Evolutionary conservation across 2,888 invertebrate species (phyloP), one percentile per base, ranked within the genome.

Genomic region (Polietes domitor): DNA sequence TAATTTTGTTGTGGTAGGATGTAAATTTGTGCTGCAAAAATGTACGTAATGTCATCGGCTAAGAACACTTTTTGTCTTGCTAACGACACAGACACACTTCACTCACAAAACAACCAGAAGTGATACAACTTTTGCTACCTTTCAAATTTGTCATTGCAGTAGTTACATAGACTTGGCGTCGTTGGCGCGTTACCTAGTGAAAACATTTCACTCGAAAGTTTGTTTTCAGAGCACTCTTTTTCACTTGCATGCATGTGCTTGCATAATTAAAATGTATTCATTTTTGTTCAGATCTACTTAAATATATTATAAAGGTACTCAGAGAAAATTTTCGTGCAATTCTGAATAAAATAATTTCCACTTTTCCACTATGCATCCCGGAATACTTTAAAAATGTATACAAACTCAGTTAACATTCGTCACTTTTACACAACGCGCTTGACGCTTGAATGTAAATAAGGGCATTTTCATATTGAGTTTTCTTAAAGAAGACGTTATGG

Each of bases 161-260:
- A 3, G 32, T 7, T 7, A 32, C 32, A 32, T n/a, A n/a, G n/a
- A n/a, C n/a, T n/a, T n/a, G n/a, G n/a, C n/a, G n/a, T 32, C 37
- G 4, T 37, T 9, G n/a, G n/a, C 47, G n/a, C 47, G 17, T 61
- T 61, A 61, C 28, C 61, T 61, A 28, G 61, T 28, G 61, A 61
- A 28, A 28, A 61, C n/a, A n/a, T 61, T 17, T 61, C 32, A 61
- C n/a, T n/a, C 28, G n/a, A 9, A 61, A 65, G 37, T 65, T 65
- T 17, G 17, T 32, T 32, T 63, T 17, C 32, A 41, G 7, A 19
- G 5, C 17, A 41, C 12, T 65, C 0, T 65, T 19, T 37, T 26
- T 41, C 12, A n/a, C 65, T 19, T 37, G 65, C 65, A 65, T 65
- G 65, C 65, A 65, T 65, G 65, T 65, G 65, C 65, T 41, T 65